Conservation (phyloP, 2,113 vertebrate genomes). For the Piprites chloris region DNA sequence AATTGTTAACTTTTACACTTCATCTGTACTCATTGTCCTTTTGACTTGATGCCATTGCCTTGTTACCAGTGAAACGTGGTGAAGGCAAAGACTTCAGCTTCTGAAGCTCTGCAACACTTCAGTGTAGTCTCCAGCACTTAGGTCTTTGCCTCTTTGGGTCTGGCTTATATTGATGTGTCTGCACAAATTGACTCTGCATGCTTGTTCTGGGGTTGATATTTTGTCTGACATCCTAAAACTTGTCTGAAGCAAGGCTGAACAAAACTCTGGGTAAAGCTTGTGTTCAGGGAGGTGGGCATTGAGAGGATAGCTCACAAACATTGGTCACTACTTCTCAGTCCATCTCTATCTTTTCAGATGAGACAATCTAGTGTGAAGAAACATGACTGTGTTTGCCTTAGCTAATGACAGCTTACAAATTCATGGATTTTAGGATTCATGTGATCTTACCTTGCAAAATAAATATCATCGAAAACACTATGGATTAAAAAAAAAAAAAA, state of each 20-base stretch:
- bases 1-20: background rate
- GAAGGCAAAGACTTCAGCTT: background rate
- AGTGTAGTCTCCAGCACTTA: background rate
- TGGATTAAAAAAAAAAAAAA: too few relatives aligned
- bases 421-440: background rate
- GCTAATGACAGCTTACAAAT: background rate
- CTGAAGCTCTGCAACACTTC: background rate
- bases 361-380: background rate
- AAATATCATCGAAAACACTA: background rate
- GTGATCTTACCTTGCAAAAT: background rate
- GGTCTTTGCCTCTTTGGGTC: background rate
- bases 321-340: background rate
- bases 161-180: too few relatives aligned
- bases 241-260: background rate
- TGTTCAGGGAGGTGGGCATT: background rate
- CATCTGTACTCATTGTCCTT: background rate
- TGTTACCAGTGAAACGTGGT: background rate
- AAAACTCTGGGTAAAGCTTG: background rate
- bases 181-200: background rate
- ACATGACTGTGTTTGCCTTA: background rate
- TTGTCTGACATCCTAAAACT: background rate
- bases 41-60: background rate
- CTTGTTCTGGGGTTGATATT: background rate
- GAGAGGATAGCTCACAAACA: background rate
- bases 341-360: background rate